phyloP scores from a whole-genome alignment of 1,140 invertebrate species.

The Diachasmimorpha longicaudata region DNA sequence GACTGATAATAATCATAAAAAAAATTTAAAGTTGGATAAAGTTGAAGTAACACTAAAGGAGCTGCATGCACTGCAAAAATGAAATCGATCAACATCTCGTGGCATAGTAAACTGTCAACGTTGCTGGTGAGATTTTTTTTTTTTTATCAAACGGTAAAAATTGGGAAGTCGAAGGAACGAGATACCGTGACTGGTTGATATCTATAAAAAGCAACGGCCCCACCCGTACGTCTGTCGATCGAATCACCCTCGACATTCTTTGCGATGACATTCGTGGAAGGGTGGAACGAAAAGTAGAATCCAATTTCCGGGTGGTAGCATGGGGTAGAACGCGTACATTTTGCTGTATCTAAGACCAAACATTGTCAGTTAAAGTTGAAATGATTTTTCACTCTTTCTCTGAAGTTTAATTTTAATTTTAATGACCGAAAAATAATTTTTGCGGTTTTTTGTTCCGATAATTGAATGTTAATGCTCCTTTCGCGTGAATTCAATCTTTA shows the following conservation, averaged over 20 bases:
- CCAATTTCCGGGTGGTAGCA: background rate
- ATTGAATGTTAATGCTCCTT: too few relatives aligned
- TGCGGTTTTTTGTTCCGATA: too few relatives aligned
- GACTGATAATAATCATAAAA: background rate
- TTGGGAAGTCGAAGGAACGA: slow-evolving; percentile 2
- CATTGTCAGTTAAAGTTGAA: background rate
- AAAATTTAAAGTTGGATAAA: background rate
- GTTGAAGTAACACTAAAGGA: background rate
- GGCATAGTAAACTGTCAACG: background rate
- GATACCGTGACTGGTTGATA: background rate
- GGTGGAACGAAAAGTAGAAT: slow-evolving; percentile 7
- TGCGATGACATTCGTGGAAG: slow-evolving; percentile 1
- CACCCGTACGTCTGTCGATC: background rate
- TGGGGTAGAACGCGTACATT: background rate
- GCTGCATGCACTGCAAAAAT: background rate
- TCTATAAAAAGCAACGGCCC: slow-evolving; percentile 4
- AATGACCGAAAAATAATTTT: too few relatives aligned
- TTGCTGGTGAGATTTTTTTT: background rate
- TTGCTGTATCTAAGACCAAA: background rate
- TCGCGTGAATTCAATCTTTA: too few relatives aligned
- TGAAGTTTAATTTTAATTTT: too few relatives aligned
- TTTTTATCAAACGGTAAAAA: background rate
- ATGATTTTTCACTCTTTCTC: too few relatives aligned
- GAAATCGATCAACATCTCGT: background rate
- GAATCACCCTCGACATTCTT: background rate